phyloP scores from a whole-genome alignment of 2,888 invertebrate species.

The Torymus tubicola region DNA sequence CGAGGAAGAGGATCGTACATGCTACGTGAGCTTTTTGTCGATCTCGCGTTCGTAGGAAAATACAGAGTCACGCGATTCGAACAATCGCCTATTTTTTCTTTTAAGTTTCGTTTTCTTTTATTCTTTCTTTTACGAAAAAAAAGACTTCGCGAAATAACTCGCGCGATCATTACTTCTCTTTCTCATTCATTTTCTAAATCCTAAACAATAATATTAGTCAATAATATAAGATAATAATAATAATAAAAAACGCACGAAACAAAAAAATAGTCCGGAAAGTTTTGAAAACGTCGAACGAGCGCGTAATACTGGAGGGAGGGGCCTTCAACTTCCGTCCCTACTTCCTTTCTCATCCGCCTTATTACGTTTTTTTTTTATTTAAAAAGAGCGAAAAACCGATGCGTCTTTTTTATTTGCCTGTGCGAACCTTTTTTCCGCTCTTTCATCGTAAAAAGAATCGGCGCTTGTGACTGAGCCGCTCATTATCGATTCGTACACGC shows the following conservation, averaged over 20 bases:
- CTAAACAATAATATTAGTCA: slow-evolving; percentile 44
- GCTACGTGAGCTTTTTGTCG: slow-evolving; percentile 33
- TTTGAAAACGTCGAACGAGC: slow-evolving; percentile 54
- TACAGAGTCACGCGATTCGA: slow-evolving; percentile 19
- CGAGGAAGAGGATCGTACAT: slow-evolving; percentile 47
- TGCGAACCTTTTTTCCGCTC: slow-evolving; percentile 4
- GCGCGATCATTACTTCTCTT: slow-evolving; percentile 43
- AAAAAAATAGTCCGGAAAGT: slow-evolving; percentile 41
- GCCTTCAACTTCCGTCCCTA: slow-evolving; percentile 42
- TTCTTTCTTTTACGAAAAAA: slow-evolving; percentile 27
- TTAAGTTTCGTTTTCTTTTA: slow-evolving; percentile 12
- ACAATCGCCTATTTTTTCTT: slow-evolving; percentile 16
- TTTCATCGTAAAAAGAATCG: slow-evolving; percentile 25
- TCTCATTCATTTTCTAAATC: slow-evolving; percentile 34
- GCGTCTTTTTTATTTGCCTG: background rate
- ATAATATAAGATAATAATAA: slow-evolving; percentile 29
- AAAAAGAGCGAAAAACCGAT: slow-evolving; percentile 40
- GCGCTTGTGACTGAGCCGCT: slow-evolving; percentile 49
- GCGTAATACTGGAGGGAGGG: slow-evolving; percentile 56
- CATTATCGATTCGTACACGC: slow-evolving; percentile 43
- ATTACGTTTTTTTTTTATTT: slow-evolving; percentile 14
- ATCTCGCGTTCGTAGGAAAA: slow-evolving; percentile 29
- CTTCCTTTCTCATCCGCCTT: slow-evolving; percentile 48
- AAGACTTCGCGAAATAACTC: slow-evolving; percentile 24
- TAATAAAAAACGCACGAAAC: slow-evolving; percentile 33